Evolutionary conservation across 2,113 vertebrate genomes (phyloP), one percentile per base, ranked within the genome.

Genomic region (Narcine bancroftii): DNA sequence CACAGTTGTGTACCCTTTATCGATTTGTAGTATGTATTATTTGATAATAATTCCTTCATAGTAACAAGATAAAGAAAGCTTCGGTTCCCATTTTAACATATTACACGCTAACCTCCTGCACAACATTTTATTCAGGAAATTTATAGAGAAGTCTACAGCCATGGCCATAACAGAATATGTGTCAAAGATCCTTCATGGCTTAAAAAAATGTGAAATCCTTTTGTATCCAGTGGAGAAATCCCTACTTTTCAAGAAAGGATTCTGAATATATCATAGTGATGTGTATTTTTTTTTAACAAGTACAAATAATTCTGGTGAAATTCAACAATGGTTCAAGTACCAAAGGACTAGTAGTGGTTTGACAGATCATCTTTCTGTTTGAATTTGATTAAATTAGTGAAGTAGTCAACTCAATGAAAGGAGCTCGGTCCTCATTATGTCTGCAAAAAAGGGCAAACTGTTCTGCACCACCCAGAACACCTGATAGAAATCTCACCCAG

Each of bases 61-160:
- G 79, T 24, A 33, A 47, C 11, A 26, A 47, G 47, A 26, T 10
- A 26, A 45, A 45, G 45, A 81, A 81, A 15, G 79, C 47, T 83
- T 83, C 50, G 79, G 79, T 83, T 83, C 47, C 53, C 45, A 83
- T 83, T 83, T 83, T 83, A 83, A 83, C 79, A 56, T 83, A 83
- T 83, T 83, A n/a, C 79, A 83, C 33, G 76, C 47, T 26, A 45
- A 83, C 47, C 79, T 83, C 47, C 45, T 83, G 79, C 53, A 53
- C 47, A 56, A 15, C 29, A 29, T 56, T 26, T 10, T 29, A 53
- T 83, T 83, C 26, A 53, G 47, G 26, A 13, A 33, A 29, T 56
- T 56, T 50, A 83, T 83, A n/a, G 29, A 53, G 79, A 83, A 53
- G 79, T 83, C 47, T 15, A 26, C 33, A 29, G 79, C 79, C 50